phyloP scores from a whole-genome alignment of 2,113 vertebrate species.

The Chaetorhynchus papuensis region DNA sequence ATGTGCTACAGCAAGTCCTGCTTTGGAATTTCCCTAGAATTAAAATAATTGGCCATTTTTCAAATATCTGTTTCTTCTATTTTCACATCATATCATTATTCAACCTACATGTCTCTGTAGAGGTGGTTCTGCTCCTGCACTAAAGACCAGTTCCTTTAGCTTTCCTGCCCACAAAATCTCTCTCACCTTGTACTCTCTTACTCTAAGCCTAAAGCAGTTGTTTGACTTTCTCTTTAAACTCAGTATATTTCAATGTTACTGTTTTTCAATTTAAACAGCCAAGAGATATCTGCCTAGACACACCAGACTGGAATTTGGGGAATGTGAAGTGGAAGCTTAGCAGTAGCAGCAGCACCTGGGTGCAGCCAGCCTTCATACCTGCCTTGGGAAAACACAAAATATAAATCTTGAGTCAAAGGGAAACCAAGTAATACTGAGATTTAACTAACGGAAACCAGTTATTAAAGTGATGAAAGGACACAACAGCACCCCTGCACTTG shows the following conservation, averaged over 20 bases:
- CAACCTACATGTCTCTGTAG: background rate
- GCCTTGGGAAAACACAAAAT: background rate
- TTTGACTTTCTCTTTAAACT: background rate
- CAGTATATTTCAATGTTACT: background rate
- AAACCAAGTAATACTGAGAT: background rate
- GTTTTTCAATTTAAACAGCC: slow-evolving; percentile 3
- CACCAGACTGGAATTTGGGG: slow-evolving; percentile 11
- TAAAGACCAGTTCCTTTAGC: background rate
- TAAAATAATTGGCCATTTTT: background rate
- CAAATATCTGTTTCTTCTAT: background rate
- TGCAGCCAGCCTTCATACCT: background rate
- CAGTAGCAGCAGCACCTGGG: background rate
- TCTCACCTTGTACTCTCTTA: background rate
- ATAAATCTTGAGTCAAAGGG: background rate
- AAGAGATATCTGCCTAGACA: slow-evolving; percentile 9
- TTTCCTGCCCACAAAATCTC: background rate
- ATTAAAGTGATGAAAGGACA: background rate
- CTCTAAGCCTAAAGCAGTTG: background rate
- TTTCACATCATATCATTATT: background rate
- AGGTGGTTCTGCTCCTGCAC: background rate
- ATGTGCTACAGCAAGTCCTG: background rate
- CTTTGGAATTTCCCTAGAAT: background rate
- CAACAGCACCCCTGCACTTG: background rate
- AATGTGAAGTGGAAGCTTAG: slow-evolving; percentile 32
- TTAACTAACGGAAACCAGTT: background rate